phyloP scores from a whole-genome alignment of 2,113 vertebrate species.

The Agapornis roseicollis region DNA sequence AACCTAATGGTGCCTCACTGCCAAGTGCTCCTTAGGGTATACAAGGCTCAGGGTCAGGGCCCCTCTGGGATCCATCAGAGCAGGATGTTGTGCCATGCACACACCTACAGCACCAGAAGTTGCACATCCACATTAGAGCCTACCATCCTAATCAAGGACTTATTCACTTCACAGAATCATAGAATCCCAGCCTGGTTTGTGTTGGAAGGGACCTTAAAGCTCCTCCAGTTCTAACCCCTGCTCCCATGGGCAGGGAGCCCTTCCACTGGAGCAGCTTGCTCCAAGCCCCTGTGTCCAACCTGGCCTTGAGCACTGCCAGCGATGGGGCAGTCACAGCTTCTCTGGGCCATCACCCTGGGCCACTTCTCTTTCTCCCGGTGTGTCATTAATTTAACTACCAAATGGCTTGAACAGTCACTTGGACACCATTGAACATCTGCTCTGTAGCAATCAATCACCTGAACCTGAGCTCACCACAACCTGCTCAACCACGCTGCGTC shows the following conservation, averaged over 20 bases:
- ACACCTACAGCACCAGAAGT: background rate
- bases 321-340: background rate
- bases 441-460: background rate
- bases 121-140: background rate
- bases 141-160: accelerated
- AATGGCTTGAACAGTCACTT: accelerated
- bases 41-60: background rate
- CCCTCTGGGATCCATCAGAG: background rate
- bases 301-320: background rate
- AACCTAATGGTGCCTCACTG: background rate
- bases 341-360: background rate
- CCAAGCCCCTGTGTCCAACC: no score
- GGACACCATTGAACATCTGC: background rate
- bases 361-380: accelerated
- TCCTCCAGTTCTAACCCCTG: background rate
- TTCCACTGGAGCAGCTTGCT: background rate
- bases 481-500: accelerated
- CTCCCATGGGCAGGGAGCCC: background rate
- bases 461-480: background rate
- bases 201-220: background rate
- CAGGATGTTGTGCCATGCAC: accelerated
- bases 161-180: background rate
- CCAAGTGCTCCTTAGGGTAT: background rate
- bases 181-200: background rate
- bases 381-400: background rate